phyloP scores from a whole-genome alignment of 2,888 invertebrate genomes.

The Ptychoptera contaminata region DNA sequence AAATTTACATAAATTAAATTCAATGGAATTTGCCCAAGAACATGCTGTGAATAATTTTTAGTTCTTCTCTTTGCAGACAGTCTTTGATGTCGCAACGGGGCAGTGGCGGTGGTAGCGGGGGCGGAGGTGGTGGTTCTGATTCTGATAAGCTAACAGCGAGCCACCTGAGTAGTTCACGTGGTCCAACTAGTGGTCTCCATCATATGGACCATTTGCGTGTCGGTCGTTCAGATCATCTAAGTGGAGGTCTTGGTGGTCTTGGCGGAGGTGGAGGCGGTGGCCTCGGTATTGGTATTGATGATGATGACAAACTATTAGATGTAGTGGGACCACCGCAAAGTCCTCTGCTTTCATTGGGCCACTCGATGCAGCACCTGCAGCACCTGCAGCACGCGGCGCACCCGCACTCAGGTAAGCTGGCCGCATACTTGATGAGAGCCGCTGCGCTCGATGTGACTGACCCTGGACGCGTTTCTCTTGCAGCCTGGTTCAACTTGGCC shows the following conservation, averaged over 20 bases:
- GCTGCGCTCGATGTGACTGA: not conserved
- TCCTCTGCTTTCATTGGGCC: slow-evolving; percentile 46
- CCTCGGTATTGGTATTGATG: slow-evolving; percentile 36
- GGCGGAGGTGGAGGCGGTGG: too few relatives aligned
- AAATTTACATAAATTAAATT: too few relatives aligned
- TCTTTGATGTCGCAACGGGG: slow-evolving; percentile 37
- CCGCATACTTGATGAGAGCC: not conserved
- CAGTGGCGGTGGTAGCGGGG: slow-evolving; percentile 42
- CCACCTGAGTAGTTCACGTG: slow-evolving; percentile 35
- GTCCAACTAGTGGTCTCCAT: slow-evolving; percentile 28
- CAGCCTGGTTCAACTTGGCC: slow-evolving; percentile 48
- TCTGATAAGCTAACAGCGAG: slow-evolving; percentile 37
- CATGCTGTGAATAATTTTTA: not conserved
- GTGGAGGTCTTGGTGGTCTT: not conserved
- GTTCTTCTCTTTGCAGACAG: slow-evolving; percentile 42
- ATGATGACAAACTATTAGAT: slow-evolving; percentile 72
- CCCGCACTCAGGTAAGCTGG: slow-evolving; percentile 29
- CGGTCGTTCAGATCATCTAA: slow-evolving; percentile 4
- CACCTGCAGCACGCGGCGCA: slow-evolving; percentile 18
- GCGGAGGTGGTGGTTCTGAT: slow-evolving; percentile 16
- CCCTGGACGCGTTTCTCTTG: not conserved
- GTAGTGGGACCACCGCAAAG: slow-evolving; percentile 79
- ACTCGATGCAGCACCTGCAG: slow-evolving; percentile 32
- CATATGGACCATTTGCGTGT: slow-evolving; percentile 11
- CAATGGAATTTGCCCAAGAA: too few relatives aligned